These are phyloP conservation scores for Chionoecetes opilio DNA, from an alignment of 1,140 invertebrate genomes.

Conservation along the genomic window DNA sequence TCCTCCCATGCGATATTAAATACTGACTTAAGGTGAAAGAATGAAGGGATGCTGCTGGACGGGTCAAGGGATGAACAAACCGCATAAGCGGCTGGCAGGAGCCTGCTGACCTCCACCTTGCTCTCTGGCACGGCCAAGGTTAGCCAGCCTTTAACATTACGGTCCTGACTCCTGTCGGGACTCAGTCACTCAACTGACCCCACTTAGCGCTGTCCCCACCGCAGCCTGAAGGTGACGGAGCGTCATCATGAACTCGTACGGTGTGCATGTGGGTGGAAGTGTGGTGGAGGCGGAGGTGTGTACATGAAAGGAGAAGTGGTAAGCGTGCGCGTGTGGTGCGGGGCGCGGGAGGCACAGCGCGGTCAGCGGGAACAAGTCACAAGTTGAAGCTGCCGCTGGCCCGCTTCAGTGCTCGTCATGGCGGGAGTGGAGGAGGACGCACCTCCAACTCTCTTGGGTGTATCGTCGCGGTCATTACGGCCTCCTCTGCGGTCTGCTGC, in stretches of 20 bases:
- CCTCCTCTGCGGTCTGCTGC: slow-evolving; percentile 63
- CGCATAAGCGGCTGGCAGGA: no score
- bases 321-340: slow-evolving; percentile 44
- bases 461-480: slow-evolving; percentile 65
- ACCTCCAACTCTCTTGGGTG: slow-evolving; percentile 64
- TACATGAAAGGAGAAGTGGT: background rate
- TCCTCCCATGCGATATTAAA: no score
- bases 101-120: slow-evolving; percentile 65
- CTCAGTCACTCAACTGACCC: background rate
- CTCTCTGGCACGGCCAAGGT: slow-evolving; percentile 64
- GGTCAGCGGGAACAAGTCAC: background rate
- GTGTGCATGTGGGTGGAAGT: slow-evolving; percentile 39
- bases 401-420: slow-evolving; percentile 66
- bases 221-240: background rate
- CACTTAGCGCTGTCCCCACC: background rate
- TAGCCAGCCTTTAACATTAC: slow-evolving; percentile 65
- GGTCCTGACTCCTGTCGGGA: no score
- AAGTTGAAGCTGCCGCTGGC: background rate
- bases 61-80: no score
- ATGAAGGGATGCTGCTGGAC: no score
- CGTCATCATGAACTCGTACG: background rate
- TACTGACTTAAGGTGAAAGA: no score
- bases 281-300: background rate
- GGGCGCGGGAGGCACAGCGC: background rate
- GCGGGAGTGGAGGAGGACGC: slow-evolving; percentile 71